These are phyloP conservation scores for Pachymerium ferrugineum DNA, from an alignment of 2,888 invertebrate genomes.

Conservation along the genomic window DNA sequence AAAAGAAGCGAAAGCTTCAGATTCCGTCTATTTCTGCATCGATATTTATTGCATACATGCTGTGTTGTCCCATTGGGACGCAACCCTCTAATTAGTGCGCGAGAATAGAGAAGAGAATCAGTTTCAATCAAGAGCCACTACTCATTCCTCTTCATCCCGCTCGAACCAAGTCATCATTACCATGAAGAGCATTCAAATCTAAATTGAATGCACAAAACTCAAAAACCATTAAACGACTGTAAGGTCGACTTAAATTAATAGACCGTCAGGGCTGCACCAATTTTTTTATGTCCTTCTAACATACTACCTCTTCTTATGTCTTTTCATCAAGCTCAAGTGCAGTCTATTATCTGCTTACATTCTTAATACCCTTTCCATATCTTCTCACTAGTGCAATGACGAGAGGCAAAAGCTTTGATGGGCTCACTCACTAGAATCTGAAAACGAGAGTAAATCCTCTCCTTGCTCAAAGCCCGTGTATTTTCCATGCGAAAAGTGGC, in stretches of 20 bases:
- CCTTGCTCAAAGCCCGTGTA: conserved; percentile 14
- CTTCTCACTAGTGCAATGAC: too few species aligned
- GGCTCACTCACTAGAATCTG: neutral
- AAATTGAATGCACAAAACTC: too few species aligned
- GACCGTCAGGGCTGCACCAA: neutral
- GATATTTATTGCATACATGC: conserved; percentile 10
- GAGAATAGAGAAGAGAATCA: conserved; percentile 20
- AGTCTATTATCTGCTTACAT: conserved; percentile 21
- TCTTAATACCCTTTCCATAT: conserved; percentile 9
- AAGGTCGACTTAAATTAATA: neutral
- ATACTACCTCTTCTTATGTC: neutral
- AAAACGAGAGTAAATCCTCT: conserved; percentile 23
- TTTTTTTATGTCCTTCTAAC: neutral
- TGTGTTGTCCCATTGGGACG: neutral
- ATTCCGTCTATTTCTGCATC: conserved; percentile 25
- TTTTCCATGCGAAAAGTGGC: conserved; percentile 27
- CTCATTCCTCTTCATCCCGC: neutral
- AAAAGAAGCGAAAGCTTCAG: conserved; percentile 1
- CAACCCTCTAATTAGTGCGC: neutral
- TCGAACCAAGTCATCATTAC: neutral
- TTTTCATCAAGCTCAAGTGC: conserved; percentile 21
- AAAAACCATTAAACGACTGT: too few species aligned
- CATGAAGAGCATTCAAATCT: conserved; percentile 1
- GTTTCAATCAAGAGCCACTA: conserved; percentile 23
- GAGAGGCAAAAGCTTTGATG: conserved; percentile 12